Evolutionary conservation across 2,113 vertebrate genomes (phyloP).

Genomic region (Uria lomvia): DNA sequence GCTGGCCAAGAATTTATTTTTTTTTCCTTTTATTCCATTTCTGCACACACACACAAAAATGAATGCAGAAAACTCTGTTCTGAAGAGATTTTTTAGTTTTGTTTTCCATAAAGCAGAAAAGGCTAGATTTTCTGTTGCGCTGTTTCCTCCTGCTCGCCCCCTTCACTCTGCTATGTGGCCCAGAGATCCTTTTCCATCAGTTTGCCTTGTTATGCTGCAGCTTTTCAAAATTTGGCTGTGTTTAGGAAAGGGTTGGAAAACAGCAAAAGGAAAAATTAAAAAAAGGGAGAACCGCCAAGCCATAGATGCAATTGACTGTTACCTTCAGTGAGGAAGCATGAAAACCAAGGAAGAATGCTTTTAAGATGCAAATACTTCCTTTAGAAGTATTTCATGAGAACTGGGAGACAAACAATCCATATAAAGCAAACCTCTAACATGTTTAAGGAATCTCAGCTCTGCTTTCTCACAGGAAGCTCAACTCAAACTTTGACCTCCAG

Average conservation of each 20-base stretch:
- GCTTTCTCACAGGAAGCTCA: conserved; percentile 27
- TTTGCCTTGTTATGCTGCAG: not conserved
- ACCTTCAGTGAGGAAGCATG: not conserved
- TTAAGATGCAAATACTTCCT: not conserved
- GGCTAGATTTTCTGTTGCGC: not conserved
- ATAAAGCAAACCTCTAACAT: not conserved
- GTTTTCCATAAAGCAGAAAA: not conserved
- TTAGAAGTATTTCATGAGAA: not conserved
- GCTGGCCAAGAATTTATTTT: not conserved
- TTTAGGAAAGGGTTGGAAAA: not conserved
- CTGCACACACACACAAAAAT: not conserved
- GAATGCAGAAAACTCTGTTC: not conserved
- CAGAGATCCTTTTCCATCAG: not conserved
- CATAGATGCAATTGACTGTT: not conserved
- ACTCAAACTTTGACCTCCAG: not conserved
- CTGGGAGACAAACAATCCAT: not conserved
- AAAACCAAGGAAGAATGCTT: not conserved
- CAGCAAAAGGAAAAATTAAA: not conserved
- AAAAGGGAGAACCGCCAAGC: not conserved
- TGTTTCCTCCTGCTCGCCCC: not conserved
- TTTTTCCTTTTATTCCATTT: not conserved
- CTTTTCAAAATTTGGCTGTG: not conserved
- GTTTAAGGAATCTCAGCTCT: not conserved
- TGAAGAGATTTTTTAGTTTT: not conserved
- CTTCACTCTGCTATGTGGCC: not conserved